A percentile compares a stretch with the other conserved stretches of the same genome.
Evolutionary conservation across 2,888 invertebrate genomes (phyloP).

Genomic region (Shargacucullia verbasci): DNA sequence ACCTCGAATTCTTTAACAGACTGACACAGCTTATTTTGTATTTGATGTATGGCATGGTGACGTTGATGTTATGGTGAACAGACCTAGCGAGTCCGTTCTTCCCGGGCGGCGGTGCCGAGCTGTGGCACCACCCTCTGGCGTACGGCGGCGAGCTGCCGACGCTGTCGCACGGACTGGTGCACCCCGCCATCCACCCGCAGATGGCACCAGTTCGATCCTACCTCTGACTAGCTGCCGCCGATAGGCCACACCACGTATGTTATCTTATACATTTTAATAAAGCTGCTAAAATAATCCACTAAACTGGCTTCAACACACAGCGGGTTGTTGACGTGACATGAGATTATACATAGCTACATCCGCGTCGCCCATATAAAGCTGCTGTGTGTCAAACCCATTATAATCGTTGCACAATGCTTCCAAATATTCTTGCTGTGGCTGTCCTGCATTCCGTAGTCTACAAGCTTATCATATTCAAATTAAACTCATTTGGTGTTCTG

Average conservation of each 20-base stretch:
- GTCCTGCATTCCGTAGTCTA: constrained; percentile 4
- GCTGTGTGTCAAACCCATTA: not conserved
- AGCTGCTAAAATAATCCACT: not conserved
- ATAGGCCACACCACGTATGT: constrained; percentile 92
- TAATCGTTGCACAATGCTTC: constrained; percentile 24
- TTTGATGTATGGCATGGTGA: constrained; percentile 37
- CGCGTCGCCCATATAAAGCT: not conserved
- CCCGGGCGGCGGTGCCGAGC: constrained; percentile 95
- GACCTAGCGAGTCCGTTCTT: constrained; percentile 99
- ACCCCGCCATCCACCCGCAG: constrained; percentile 99
- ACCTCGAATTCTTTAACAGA: constrained; percentile 47
- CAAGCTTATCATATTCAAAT: constrained; percentile 4
- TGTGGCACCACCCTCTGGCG: constrained; percentile 97
- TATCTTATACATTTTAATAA: constrained; percentile 12
- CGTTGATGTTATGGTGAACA: constrained; percentile 79
- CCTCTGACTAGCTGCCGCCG: constrained; percentile 98
- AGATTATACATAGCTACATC: not conserved
- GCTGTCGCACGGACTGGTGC: constrained; percentile 97
- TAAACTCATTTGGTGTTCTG: not conserved
- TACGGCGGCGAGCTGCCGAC: constrained; percentile 95
- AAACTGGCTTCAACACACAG: constrained; percentile 2
- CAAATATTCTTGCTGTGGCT: constrained; percentile 19
- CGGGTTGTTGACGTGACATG: not conserved
- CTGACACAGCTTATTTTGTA: constrained; percentile 45
- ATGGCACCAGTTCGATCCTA: constrained; percentile 98